These are phyloP conservation scores for Ericerus pela DNA, from an alignment of 1,140 invertebrate genomes.

Conservation along the genomic window DNA sequence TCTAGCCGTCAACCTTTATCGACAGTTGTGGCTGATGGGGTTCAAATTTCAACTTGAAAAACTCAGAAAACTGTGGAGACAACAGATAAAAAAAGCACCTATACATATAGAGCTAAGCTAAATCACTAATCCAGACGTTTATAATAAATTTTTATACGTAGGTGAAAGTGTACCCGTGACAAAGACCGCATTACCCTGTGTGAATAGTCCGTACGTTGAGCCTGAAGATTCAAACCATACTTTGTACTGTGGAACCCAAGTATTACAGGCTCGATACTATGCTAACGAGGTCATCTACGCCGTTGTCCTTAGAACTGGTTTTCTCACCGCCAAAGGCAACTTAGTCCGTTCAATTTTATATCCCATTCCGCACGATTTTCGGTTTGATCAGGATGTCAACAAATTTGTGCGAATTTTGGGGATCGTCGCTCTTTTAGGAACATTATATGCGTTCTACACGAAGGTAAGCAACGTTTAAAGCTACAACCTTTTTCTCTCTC, in stretches of 20 bases:
- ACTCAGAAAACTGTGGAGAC: too few relatives aligned
- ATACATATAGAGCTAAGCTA: too few relatives aligned
- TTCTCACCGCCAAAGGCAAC: slow-evolving; percentile 77
- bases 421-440: slow-evolving; percentile 55
- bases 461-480: too few relatives aligned
- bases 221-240: slow-evolving; percentile 79
- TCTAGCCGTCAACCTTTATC: too few relatives aligned
- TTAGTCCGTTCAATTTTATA: slow-evolving; percentile 86
- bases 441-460: slow-evolving; percentile 66
- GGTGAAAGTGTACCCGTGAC: slow-evolving; percentile 64
- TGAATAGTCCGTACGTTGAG: slow-evolving; percentile 43
- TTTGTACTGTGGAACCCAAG: slow-evolving; percentile 34
- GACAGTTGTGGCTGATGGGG: too few relatives aligned
- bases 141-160: slow-evolving; percentile 24
- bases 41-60: too few relatives aligned
- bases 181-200: slow-evolving; percentile 67
- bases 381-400: slow-evolving; percentile 84
- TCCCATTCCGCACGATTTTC: slow-evolving; percentile 86
- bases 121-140: too few relatives aligned
- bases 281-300: slow-evolving; percentile 47
- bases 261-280: slow-evolving; percentile 55
- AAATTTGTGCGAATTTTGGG: slow-evolving; percentile 76
- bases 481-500: too few relatives aligned
- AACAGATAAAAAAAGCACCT: too few relatives aligned
- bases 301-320: slow-evolving; percentile 62